Conservation (phyloP, 2,797 vertebrate genomes). For the Mallotus villosus region DNA sequence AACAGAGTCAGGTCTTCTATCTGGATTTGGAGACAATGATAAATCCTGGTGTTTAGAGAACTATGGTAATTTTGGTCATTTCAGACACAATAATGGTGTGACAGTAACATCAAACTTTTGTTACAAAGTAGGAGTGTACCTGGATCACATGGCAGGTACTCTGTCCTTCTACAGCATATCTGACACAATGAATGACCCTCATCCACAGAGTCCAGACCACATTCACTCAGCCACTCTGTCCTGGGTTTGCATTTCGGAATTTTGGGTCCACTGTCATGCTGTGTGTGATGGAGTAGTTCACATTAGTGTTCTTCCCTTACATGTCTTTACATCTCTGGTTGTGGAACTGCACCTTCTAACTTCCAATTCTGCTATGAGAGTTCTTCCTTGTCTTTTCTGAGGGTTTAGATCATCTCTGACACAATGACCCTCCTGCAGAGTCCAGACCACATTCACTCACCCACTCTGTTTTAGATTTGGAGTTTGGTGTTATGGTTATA, state of each 20-base stretch:
- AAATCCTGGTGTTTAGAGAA: constrained; percentile 43
- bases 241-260: background rate
- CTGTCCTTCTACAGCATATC: constrained; percentile 11
- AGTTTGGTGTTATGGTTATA: no score
- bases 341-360: no score
- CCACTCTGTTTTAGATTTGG: no score
- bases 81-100: constrained; percentile 15
- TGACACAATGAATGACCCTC: constrained; percentile 6
- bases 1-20: constrained; percentile 18
- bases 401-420: no score
- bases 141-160: constrained; percentile 3
- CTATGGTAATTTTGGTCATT: constrained; percentile 11
- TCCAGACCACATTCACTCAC: no score
- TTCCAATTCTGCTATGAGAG: no score
- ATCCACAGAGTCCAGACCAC: constrained; percentile 14
- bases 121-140: constrained; percentile 5
- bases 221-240: background rate
- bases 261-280: background rate
- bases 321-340: no score
- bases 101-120: background rate
- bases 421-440: no score
- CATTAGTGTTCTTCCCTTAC: no score
- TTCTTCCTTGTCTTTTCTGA: no score
- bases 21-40: constrained; percentile 32
- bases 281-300: background rate